phyloP scores from a whole-genome alignment of 2,888 invertebrate species.

The Adelognathus sp. region DNA sequence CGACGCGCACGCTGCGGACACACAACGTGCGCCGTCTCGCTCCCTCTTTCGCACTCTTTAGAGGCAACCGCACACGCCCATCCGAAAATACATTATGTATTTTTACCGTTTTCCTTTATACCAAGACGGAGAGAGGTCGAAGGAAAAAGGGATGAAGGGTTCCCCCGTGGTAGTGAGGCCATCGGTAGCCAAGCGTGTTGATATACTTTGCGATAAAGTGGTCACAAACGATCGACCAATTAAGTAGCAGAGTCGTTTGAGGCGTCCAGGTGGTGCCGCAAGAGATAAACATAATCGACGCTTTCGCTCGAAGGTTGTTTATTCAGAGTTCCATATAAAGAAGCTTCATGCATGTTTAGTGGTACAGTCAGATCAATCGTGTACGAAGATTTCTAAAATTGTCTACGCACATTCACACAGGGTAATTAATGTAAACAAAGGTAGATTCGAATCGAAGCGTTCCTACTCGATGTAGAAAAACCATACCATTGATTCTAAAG shows the following conservation, averaged over 20 bases:
- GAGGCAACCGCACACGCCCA: conserved; percentile 49
- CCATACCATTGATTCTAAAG: too few relatives aligned
- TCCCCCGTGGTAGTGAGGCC: conserved; percentile 13
- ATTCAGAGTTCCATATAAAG: neutral
- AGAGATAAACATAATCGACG: neutral
- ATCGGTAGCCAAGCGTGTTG: conserved; percentile 8
- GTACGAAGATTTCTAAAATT: too few relatives aligned
- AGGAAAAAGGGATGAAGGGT: conserved; percentile 28
- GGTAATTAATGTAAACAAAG: too few relatives aligned
- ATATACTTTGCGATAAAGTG: conserved; percentile 36
- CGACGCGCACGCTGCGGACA: neutral
- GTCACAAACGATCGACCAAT: conserved; percentile 34
- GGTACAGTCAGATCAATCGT: too few relatives aligned
- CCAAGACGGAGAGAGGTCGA: conserved; percentile 41
- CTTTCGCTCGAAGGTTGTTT: neutral
- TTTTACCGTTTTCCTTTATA: conserved; percentile 74
- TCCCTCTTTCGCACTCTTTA: conserved; percentile 11
- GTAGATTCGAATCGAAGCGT: too few relatives aligned
- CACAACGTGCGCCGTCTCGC: conserved; percentile 42
- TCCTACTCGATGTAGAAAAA: too few relatives aligned
- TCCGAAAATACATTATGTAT: conserved; percentile 78
- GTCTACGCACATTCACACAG: too few relatives aligned
- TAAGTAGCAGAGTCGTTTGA: conserved; percentile 40
- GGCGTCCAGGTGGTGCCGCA: conserved; percentile 11
- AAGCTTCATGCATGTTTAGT: too few relatives aligned